Base-by-base conservation (phyloP, 2,888 invertebrate genomes). In the Cheilosia grossa region DNA sequence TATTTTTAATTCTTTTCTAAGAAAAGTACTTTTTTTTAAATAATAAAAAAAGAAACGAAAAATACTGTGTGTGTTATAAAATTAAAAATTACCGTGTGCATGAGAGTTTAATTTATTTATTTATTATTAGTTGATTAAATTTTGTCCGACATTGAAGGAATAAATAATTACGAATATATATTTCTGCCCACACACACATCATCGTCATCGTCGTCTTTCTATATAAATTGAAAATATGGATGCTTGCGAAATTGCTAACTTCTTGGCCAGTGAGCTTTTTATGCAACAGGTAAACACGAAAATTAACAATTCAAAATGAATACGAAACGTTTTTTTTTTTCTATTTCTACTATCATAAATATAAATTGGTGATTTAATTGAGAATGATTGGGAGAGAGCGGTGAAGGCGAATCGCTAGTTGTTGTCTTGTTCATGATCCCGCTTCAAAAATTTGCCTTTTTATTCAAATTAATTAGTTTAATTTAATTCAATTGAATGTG, bases 211-310 rank as follows among this genome's bases (percentile, higher is more conserved):
- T 63, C 47, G 59, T 33, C 58, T 5, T 19, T 27, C 40, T 17
- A 51, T 51, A 51, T 54, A 54, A 54, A 54, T 54, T n/a, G 30
- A 33, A 54, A 87, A 89, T 70, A 95, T 96, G 94, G 96, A 96
- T 93, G 95, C 96, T 91, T 94, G 95, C 93, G 96, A 96, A 94
- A 95, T 96, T 92, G 96, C 96, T 89, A 96, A 95, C 93, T 95
- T 96, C 93, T 94, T 96, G 90, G 96, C 96, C 91, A 96, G 95
- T 92, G 96, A 96, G 94, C 93, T 95, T 91, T 95, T 96, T 93
- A 96, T 95, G 93, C 96, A 96, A 93, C 96, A 96, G 95, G 95
- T 95, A 95, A 89, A 81, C 54, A 61, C 47, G 61, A 63, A 63
- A 63, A 61, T 30, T 70, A 59, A 33, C 63, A 47, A 37, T 58